Evolutionary conservation across 2,113 vertebrate species (phyloP).

Genomic region (Helogale parvula): DNA sequence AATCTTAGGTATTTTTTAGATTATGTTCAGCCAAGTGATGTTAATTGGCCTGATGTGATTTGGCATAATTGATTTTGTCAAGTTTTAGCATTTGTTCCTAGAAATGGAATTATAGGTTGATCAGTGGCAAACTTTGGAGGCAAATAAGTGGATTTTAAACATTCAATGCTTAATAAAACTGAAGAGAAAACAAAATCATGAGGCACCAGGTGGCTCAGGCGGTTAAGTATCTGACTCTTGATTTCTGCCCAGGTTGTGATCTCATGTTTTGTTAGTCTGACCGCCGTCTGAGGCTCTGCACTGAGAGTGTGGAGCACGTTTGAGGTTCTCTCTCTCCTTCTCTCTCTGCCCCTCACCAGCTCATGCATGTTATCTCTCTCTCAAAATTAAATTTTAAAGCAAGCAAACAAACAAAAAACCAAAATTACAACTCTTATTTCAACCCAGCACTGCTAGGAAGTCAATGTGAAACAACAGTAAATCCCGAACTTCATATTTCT

Average conservation of each 20-base stretch:
- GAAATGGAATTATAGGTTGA: background rate
- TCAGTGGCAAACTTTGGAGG: background rate
- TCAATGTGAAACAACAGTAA: background rate
- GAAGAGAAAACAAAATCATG: background rate
- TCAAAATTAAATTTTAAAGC: too few relatives aligned
- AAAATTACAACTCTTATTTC: background rate
- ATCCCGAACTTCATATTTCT: background rate
- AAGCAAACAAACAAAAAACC: too few relatives aligned
- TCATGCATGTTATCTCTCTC: too few relatives aligned
- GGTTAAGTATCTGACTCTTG: too few relatives aligned
- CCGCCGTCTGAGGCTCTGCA: too few relatives aligned
- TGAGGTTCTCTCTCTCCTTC: too few relatives aligned
- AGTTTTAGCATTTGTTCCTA: background rate
- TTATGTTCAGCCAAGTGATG: background rate
- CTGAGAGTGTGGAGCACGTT: too few relatives aligned
- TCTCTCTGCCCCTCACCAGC: too few relatives aligned
- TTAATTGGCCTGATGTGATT: background rate
- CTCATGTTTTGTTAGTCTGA: too few relatives aligned
- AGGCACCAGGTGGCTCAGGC: too few relatives aligned
- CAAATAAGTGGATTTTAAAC: background rate
- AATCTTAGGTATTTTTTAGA: background rate
- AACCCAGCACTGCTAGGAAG: background rate
- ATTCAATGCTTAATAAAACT: background rate
- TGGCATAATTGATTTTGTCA: background rate
- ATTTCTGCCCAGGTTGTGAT: too few relatives aligned